Evolutionary conservation across 2,888 invertebrate species (phyloP).

Genomic region (Eudemis profundana): DNA sequence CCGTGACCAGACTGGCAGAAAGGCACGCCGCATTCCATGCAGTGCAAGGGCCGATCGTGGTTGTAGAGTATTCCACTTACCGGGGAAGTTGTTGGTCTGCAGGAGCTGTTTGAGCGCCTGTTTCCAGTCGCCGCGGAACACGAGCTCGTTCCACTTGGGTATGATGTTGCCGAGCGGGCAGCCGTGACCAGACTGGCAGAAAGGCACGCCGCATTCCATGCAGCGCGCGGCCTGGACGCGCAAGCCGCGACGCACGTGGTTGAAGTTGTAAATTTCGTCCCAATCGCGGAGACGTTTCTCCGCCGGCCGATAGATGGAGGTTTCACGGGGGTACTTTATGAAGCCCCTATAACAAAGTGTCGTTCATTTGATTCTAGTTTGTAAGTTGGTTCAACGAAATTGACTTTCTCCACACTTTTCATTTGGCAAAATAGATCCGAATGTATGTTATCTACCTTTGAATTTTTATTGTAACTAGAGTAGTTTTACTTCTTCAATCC

Average conservation of each 20-base stretch:
- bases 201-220: conserved; percentile 99
- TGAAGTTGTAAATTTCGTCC: conserved; percentile 97
- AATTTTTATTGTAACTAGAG: no score
- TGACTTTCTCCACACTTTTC: no score
- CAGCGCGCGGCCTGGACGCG: conserved; percentile 96
- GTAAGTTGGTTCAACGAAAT: no score
- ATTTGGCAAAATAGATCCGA: no score
- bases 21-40: conserved; percentile 99
- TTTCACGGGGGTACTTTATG: conserved; percentile 97
- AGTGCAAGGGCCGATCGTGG: conserved; percentile 87
- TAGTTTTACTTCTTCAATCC: no score
- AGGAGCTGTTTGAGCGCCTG: conserved; percentile 96
- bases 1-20: conserved; percentile 92
- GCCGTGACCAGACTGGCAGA: conserved; percentile 91
- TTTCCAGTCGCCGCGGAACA: conserved; percentile 97
- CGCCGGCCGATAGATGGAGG: conserved; percentile 93
- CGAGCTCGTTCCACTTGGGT: conserved; percentile 99
- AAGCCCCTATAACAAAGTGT: conserved; percentile 88
- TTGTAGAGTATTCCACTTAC: conserved; percentile 49
- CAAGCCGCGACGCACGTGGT: conserved; percentile 94
- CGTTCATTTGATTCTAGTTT: no score
- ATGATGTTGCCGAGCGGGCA: conserved; percentile 99
- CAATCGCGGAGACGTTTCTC: conserved; percentile 96
- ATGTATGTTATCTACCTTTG: no score
- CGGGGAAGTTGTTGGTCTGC: conserved; percentile 99